Percentiles rank a stretch among this genome's conserved stretches.
phyloP scores from a whole-genome alignment of 2,888 invertebrate genomes.

The Euclidia mi region DNA sequence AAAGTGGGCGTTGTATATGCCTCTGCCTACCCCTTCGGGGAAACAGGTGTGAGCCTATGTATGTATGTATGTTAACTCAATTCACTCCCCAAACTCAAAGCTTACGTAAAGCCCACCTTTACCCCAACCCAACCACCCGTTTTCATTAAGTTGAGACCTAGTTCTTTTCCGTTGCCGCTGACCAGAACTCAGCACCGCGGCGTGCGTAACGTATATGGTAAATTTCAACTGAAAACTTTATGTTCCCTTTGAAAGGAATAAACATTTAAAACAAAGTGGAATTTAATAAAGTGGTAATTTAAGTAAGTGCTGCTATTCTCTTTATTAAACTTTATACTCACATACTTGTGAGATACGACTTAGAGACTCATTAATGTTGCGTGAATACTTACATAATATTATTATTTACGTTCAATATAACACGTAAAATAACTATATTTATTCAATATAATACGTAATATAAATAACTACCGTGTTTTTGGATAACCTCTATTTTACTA shows the following conservation, averaged over 20 bases:
- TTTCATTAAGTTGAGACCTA: slow-evolving; percentile 38
- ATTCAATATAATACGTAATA: too few relatives aligned
- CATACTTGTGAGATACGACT: background rate
- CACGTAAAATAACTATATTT: slow-evolving; percentile 32
- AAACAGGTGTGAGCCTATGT: too few relatives aligned
- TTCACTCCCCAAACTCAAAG: slow-evolving; percentile 1
- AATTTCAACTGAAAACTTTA: slow-evolving; percentile 25
- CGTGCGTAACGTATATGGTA: slow-evolving; percentile 30
- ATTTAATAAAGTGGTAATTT: too few relatives aligned
- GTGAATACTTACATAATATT: slow-evolving; percentile 28
- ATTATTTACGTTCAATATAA: slow-evolving; percentile 13
- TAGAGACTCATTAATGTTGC: slow-evolving; percentile 2
- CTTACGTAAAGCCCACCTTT: background rate
- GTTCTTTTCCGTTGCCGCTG: slow-evolving; percentile 28
- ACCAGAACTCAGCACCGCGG: slow-evolving; percentile 22
- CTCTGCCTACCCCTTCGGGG: too few relatives aligned
- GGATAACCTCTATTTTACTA: slow-evolving; percentile 30
- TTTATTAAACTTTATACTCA: too few relatives aligned
- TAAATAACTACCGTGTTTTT: slow-evolving; percentile 31
- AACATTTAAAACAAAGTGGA: too few relatives aligned
- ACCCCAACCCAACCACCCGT: slow-evolving; percentile 13
- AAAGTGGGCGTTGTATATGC: too few relatives aligned
- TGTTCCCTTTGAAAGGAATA: slow-evolving; percentile 5
- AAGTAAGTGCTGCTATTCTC: too few relatives aligned
- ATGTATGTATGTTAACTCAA: too few relatives aligned